Evolutionary conservation across 2,888 invertebrate genomes (phyloP).

Genomic region (Scaptomyza caliginosa): DNA sequence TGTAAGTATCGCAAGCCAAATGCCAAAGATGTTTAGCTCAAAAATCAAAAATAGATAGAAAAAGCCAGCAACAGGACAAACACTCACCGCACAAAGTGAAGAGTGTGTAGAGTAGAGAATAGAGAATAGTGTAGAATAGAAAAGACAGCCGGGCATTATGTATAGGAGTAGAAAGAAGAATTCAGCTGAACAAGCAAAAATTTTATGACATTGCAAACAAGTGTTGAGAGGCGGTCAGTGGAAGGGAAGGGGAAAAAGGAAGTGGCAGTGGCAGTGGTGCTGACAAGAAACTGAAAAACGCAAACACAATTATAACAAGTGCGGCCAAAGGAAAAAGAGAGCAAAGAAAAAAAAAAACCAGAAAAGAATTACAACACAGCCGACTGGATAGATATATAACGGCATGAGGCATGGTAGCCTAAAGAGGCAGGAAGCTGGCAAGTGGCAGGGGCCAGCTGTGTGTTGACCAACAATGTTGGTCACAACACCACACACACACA

Average conservation of each 20-base stretch:
- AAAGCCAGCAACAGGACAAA: slow-evolving; percentile 19
- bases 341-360: slow-evolving; percentile 29
- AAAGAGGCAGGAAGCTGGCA: background rate
- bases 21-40: slow-evolving; percentile 54
- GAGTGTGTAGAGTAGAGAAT: slow-evolving; percentile 3
- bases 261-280: background rate
- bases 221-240: slow-evolving; percentile 39
- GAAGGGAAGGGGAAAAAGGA: background rate
- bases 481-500: slow-evolving; percentile 46
- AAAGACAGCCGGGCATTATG: slow-evolving; percentile 22
- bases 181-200: slow-evolving; percentile 73
- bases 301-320: slow-evolving; percentile 77
- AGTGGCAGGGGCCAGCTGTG: slow-evolving; percentile 33
- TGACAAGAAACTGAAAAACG: slow-evolving; percentile 65
- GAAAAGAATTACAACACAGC: slow-evolving; percentile 35
- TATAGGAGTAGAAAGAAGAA: slow-evolving; percentile 46
- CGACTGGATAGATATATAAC: slow-evolving; percentile 22
- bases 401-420: slow-evolving; percentile 46
- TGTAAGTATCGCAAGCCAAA: slow-evolving; percentile 67
- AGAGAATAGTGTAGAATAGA: slow-evolving; percentile 13
- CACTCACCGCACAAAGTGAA: slow-evolving; percentile 4
- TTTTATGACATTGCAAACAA: slow-evolving; percentile 73
- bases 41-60: background rate
- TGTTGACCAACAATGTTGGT: slow-evolving; percentile 79
- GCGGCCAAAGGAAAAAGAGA: slow-evolving; percentile 46